Evolutionary conservation across 2,888 invertebrate genomes (phyloP).

Genomic region (Volucella inflata): DNA sequence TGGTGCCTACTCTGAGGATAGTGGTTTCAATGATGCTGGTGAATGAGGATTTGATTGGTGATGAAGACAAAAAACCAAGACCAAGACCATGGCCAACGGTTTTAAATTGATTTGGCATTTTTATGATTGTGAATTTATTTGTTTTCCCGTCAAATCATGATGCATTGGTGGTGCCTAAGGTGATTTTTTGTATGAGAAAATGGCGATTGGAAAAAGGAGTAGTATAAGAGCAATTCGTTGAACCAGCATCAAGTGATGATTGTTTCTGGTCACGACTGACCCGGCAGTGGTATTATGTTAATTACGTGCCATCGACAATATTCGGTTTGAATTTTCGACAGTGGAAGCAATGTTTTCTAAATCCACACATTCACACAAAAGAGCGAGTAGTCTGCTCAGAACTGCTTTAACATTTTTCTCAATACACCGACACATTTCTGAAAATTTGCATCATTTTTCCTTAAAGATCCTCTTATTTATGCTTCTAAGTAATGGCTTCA

Average conservation of each 20-base stretch:
- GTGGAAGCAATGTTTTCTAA: too few species aligned
- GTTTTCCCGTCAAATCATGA: constrained; percentile 29
- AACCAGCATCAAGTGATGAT: neutral
- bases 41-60: constrained; percentile 27
- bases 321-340: too few species aligned
- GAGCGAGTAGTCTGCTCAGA: too few species aligned
- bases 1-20: constrained; percentile 9
- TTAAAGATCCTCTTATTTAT: too few species aligned
- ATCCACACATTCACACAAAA: too few species aligned
- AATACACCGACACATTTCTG: too few species aligned
- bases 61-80: constrained; percentile 6
- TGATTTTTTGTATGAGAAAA: neutral
- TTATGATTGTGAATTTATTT: constrained; percentile 64
- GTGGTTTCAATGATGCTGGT: constrained; percentile 10
- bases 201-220: neutral
- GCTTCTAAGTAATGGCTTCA: too few species aligned
- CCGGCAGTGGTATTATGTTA: neutral
- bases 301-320: too few species aligned
- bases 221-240: neutral
- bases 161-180: constrained; percentile 18
- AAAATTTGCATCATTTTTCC: too few species aligned
- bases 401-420: too few species aligned
- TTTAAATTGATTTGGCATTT: constrained; percentile 67
- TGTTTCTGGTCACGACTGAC: constrained; percentile 31
- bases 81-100: constrained; percentile 48